Evolutionary conservation across 2,888 invertebrate genomes (phyloP), one percentile per base, ranked within the genome.

Genomic region (Parnassius apollo): DNA sequence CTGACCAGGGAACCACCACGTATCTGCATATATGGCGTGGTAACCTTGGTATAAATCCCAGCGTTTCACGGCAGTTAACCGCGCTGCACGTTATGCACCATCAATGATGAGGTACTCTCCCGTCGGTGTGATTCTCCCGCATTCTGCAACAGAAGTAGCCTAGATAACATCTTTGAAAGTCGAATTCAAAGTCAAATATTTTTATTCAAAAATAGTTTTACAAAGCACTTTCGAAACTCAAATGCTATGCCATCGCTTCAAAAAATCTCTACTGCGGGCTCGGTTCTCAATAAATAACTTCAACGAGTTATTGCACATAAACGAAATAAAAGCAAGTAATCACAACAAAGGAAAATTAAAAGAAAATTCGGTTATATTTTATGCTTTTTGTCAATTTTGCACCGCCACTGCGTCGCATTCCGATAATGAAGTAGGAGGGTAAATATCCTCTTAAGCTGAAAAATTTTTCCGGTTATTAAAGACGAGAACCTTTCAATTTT

Each of bases 61-160:
- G 87, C 88, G 68, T 94, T 93, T 94, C 94, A 94, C 0, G 94
- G 93, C 58, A 91, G 73, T 61, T 84, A 81, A 1, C 83, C 87
- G 2, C 78, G 71, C 52, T 82, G 71, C 0, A 77, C 78, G 1
- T 74, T 71, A 68, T 77, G 73, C n/a, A 0, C 91, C 88, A 1
- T 86, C 91, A 8, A 86, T 79, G 42, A 92, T 75, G 50, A 92
- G 72, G 10, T 84, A 77, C 8, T 74, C 72, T 0, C 79, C 85
- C 0, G 69, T 68, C 0, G 83, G 71, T 0, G 77, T 75, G 4
- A 75, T 67, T 10, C 68, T 75, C 8, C 86, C 87, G 69, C 87
- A 86, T 65, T 83, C 83, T 84, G 67, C 8, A 63, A 63, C 2
- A 25, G 35, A 18, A 18, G 18, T 18, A 18, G 0, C 18, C 18